phyloP scores from a whole-genome alignment of 2,888 invertebrate genomes.

The Macaria liturata region DNA sequence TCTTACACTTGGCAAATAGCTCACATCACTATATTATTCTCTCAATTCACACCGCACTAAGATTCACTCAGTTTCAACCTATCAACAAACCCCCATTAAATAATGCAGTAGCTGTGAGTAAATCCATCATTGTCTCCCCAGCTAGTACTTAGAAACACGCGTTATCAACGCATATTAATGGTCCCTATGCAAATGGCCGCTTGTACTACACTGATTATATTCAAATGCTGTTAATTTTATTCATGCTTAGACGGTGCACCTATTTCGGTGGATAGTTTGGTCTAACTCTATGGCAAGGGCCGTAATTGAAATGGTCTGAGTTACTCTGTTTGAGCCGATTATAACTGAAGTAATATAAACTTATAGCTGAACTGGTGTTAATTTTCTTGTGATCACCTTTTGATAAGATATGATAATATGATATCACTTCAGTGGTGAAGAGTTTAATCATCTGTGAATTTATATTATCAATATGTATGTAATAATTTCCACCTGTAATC shows the following conservation, averaged over 20 bases:
- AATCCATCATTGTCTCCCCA: constrained; percentile 5
- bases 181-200: constrained; percentile 60
- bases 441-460: too few species aligned
- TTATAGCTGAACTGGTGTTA: too few species aligned
- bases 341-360: too few species aligned
- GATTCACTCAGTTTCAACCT: background rate
- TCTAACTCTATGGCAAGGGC: too few species aligned
- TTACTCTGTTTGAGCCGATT: too few species aligned
- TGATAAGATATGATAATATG: too few species aligned
- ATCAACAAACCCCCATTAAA: background rate
- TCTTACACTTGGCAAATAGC: too few species aligned
- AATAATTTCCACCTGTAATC: too few species aligned
- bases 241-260: constrained; percentile 43
- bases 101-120: too few species aligned
- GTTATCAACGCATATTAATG: constrained; percentile 71
- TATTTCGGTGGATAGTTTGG: constrained; percentile 11
- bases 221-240: constrained; percentile 66
- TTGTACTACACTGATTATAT: constrained; percentile 66
- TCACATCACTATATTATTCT: background rate
- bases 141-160: constrained; percentile 43
- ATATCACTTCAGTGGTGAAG: too few species aligned
- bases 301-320: constrained; percentile 2
- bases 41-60: background rate
- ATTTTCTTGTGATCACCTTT: too few species aligned
- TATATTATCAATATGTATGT: too few species aligned